phyloP scores from a whole-genome alignment of 2,113 vertebrate species.

The Pungitius pungitius region DNA sequence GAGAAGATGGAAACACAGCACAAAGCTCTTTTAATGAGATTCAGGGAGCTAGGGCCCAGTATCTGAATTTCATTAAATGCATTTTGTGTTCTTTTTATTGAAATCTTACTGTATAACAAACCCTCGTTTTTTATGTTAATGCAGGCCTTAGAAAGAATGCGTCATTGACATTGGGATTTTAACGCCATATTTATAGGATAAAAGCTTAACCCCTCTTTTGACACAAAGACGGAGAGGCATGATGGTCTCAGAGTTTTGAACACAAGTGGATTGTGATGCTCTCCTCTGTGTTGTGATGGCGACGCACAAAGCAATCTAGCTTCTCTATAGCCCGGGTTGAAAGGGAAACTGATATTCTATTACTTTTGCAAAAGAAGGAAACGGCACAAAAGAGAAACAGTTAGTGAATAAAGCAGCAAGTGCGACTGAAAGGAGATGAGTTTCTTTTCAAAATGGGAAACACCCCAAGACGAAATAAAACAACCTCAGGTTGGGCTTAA shows the following conservation, averaged over 20 bases:
- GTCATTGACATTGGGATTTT: constrained; percentile 78
- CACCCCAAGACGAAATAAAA: constrained; percentile 54
- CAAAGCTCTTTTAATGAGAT: constrained; percentile 85
- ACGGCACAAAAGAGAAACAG: constrained; percentile 68
- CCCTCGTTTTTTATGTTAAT: constrained; percentile 83
- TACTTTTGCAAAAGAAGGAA: constrained; percentile 71
- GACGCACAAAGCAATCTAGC: constrained; percentile 75
- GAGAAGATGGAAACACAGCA: constrained; percentile 77
- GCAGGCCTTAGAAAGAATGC: constrained; percentile 73
- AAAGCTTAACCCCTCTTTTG: constrained; percentile 80
- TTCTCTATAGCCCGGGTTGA: constrained; percentile 62
- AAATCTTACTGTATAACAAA: constrained; percentile 84
- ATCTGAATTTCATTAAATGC: constrained; percentile 85
- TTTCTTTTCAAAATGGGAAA: constrained; percentile 66
- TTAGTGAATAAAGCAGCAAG: constrained; percentile 71
- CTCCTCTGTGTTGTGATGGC: constrained; percentile 70
- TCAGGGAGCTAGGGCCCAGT: constrained; percentile 76
- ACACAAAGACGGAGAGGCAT: constrained; percentile 66
- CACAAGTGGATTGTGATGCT: constrained; percentile 73
- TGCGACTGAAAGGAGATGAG: constrained; percentile 69
- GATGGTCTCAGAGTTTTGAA: constrained; percentile 71
- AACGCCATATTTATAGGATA: constrained; percentile 79
- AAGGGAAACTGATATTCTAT: constrained; percentile 76
- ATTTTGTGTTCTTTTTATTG: constrained; percentile 83
- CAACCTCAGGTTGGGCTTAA: constrained; percentile 58